A percentile compares a stretch with the other conserved stretches of the same genome.
phyloP scores from a whole-genome alignment of 2,797 vertebrate genomes.

The Hirundo rustica region DNA sequence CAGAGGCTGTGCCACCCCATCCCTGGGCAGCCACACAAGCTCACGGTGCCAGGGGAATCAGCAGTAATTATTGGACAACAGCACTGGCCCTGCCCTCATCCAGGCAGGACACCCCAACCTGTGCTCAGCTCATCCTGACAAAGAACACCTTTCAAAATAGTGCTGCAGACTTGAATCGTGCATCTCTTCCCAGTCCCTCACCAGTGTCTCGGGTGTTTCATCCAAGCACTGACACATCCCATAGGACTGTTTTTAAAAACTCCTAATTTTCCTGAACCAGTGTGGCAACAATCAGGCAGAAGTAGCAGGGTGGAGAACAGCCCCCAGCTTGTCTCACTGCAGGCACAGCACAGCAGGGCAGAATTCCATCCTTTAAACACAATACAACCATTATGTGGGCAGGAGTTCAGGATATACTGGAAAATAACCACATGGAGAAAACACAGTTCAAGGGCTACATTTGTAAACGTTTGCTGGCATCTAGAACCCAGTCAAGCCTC shows the following conservation, averaged over 20 bases:
- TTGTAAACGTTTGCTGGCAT: background rate
- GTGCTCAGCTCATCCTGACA: background rate
- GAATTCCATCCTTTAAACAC: background rate
- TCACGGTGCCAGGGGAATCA: background rate
- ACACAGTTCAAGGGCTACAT: background rate
- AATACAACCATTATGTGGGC: background rate
- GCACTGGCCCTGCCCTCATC: background rate
- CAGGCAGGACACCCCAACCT: background rate
- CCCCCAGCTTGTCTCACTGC: background rate
- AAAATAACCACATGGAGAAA: background rate
- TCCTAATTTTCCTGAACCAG: background rate
- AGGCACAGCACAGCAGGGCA: background rate
- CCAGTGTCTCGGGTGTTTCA: background rate
- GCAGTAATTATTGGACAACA: background rate
- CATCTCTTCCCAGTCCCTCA: background rate
- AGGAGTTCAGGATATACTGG: background rate
- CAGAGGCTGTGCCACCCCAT: background rate
- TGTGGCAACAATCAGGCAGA: background rate
- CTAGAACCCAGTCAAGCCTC: background rate
- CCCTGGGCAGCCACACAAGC: background rate
- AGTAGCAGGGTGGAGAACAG: background rate
- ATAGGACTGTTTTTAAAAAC: background rate
- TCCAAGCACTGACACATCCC: background rate
- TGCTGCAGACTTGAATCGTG: rapidly evolving
- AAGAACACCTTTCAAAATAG: background rate